phyloP scores from a whole-genome alignment of 2,113 vertebrate species.

The Onychostruthus taczanowskii region DNA sequence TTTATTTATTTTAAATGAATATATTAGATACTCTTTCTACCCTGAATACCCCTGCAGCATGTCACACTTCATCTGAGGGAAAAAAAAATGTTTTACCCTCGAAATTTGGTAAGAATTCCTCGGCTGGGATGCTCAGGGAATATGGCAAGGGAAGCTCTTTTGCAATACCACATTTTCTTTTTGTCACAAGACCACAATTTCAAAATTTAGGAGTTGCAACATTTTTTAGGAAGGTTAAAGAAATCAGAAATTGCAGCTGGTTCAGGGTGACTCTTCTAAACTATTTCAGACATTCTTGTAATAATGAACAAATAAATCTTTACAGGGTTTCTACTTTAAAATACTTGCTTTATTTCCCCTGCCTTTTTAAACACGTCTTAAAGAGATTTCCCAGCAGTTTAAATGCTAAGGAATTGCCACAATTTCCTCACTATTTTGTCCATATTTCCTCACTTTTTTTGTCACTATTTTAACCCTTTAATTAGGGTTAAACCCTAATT shows the following conservation, averaged over 20 bases:
- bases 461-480: not conserved
- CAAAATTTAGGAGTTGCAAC: conserved; percentile 25
- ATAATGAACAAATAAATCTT: not conserved
- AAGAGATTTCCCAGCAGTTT: not conserved
- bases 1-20: not conserved
- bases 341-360: not conserved
- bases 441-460: not conserved
- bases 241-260: not conserved
- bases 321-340: not conserved
- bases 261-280: not conserved
- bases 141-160: not conserved
- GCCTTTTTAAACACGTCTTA: accelerated
- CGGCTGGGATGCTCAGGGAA: not conserved
- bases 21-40: accelerated
- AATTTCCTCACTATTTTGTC: not conserved
- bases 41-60: no score
- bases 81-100: not conserved
- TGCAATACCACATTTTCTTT: not conserved
- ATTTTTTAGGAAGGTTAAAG: not conserved
- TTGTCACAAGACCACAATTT: conserved; percentile 2
- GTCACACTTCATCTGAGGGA: not conserved
- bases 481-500: not conserved
- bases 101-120: not conserved
- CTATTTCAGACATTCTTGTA: not conserved
- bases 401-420: not conserved